Conservation (phyloP, 2,888 invertebrate species). For the Thera britannica region DNA sequence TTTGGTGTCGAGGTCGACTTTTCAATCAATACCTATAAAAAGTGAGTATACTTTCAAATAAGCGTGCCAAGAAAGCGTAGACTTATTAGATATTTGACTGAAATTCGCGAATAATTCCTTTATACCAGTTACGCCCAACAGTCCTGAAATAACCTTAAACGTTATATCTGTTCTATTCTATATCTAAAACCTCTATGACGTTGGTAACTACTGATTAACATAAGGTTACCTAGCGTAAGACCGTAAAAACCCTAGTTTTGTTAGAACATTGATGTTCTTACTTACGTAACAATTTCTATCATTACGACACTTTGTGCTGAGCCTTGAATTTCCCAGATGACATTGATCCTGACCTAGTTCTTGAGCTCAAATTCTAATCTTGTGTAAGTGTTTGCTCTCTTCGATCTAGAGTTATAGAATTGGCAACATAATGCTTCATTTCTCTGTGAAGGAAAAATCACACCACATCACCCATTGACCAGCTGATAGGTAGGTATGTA, state of each 20-base stretch:
- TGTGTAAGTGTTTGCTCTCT: background rate
- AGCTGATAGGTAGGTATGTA: slow-evolving; percentile 4
- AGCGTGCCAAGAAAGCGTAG: background rate
- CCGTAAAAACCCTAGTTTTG: slow-evolving; percentile 5
- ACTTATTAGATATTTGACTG: slow-evolving; percentile 9
- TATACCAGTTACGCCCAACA: background rate
- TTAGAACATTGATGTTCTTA: slow-evolving; percentile 36
- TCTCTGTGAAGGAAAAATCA: slow-evolving; percentile 17
- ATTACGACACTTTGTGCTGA: slow-evolving; percentile 66
- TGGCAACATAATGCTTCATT: background rate
- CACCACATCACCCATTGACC: slow-evolving; percentile 4
- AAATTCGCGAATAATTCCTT: slow-evolving; percentile 1
- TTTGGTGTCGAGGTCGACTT: slow-evolving; percentile 31
- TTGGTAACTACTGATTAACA: too few relatives aligned
- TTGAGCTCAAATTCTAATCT: slow-evolving; percentile 23
- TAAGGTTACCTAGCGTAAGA: background rate
- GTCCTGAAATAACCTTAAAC: slow-evolving; percentile 33
- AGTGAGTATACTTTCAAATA: slow-evolving; percentile 45
- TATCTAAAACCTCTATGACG: too few relatives aligned
- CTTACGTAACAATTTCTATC: slow-evolving; percentile 75
- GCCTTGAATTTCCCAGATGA: slow-evolving; percentile 69
- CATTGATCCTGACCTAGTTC: slow-evolving; percentile 79
- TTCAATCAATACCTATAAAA: slow-evolving; percentile 39
- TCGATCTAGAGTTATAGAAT: background rate
- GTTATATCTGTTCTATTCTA: background rate